Conservation (phyloP, 2,797 vertebrate genomes). For the Ciconia nigra region DNA sequence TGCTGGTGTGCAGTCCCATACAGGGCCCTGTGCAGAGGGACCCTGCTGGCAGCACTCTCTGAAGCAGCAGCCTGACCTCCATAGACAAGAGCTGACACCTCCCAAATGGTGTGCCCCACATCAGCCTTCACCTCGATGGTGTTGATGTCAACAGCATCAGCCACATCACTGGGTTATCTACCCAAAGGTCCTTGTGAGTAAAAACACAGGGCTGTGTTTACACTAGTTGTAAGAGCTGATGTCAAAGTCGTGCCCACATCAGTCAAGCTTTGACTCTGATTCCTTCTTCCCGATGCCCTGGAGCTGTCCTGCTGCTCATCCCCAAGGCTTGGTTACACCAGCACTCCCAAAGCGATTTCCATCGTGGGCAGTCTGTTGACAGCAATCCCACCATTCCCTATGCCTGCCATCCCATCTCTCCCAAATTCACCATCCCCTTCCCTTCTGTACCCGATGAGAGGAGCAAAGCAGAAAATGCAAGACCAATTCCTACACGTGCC, state of each 20-base stretch:
- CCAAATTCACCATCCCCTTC: not conserved
- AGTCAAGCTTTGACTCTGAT: not conserved
- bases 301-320: not conserved
- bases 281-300: not conserved
- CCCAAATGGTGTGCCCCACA: accelerated
- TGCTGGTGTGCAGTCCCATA: not conserved
- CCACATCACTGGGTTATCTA: not conserved
- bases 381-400: not conserved
- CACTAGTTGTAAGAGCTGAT: not conserved
- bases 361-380: not conserved
- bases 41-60: not conserved
- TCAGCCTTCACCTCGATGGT: not conserved
- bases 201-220: not conserved
- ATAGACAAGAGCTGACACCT: not conserved
- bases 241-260: not conserved
- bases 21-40: not conserved
- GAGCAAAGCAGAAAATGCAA: not conserved
- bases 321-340: not conserved
- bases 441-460: not conserved
- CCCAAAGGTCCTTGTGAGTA: not conserved
- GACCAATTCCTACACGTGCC: not conserved
- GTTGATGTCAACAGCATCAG: not conserved
- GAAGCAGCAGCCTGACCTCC: not conserved
- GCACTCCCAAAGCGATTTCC: not conserved
- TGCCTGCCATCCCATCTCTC: not conserved